Conservation (phyloP, 2,888 invertebrate species). For the Drosophila recens region DNA sequence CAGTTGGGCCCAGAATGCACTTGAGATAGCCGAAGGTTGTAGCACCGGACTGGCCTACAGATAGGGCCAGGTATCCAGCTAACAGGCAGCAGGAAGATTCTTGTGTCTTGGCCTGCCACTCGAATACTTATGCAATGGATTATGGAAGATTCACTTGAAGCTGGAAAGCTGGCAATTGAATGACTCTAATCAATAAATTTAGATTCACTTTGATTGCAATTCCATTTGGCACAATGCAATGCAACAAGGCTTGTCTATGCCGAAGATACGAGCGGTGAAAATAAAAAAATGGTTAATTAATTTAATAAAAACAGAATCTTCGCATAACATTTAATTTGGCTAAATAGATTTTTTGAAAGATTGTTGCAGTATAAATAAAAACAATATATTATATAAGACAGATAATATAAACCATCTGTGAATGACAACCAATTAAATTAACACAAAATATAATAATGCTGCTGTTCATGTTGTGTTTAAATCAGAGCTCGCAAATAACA, state of each 20-base stretch:
- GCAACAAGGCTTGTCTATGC: background rate
- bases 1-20: slow-evolving; percentile 56
- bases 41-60: background rate
- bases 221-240: slow-evolving; percentile 26
- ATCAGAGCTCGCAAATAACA: no score
- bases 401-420: no score
- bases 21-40: slow-evolving; percentile 36
- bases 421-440: no score
- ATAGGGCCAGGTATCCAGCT: slow-evolving; percentile 9
- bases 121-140: slow-evolving; percentile 46
- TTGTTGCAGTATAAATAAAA: no score
- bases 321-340: no score
- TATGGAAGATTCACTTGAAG: slow-evolving; percentile 38
- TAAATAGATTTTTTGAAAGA: no score
- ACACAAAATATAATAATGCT: no score
- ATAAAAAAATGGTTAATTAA: background rate
- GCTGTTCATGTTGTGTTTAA: no score
- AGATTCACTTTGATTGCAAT: slow-evolving; percentile 45
- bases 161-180: slow-evolving; percentile 22
- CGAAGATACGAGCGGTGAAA: background rate
- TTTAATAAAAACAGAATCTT: background rate
- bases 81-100: background rate
- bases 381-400: no score
- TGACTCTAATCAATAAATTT: slow-evolving; percentile 52
- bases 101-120: slow-evolving; percentile 32